phyloP scores from a whole-genome alignment of 2,113 vertebrate species.

The Chitala chitala region DNA sequence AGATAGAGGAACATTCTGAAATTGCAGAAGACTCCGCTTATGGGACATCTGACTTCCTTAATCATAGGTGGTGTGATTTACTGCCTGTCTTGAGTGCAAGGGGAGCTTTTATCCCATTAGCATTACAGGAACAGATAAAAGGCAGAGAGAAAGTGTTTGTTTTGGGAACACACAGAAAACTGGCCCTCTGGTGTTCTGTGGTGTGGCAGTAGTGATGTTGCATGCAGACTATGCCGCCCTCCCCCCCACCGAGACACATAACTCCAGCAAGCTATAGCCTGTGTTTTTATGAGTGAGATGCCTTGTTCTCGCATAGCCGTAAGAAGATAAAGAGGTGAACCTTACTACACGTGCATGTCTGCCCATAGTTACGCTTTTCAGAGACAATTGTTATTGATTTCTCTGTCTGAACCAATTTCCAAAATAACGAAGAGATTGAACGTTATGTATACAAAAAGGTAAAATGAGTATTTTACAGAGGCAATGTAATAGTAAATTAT shows the following conservation, averaged over 20 bases:
- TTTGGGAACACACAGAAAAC: constrained; percentile 19
- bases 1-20: not conserved
- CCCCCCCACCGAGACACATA: constrained; percentile 40
- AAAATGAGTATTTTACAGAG: too few species aligned
- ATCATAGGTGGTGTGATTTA: constrained; percentile 11
- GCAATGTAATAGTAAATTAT: too few species aligned
- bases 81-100: not conserved
- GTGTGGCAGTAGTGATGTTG: constrained; percentile 18
- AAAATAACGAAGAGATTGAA: too few species aligned
- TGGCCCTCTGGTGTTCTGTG: not conserved
- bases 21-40: not conserved
- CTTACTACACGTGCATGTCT: too few species aligned
- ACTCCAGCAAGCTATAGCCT: constrained; percentile 52
- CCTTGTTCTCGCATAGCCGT: too few species aligned
- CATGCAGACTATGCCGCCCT: constrained; percentile 27
- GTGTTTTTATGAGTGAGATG: too few species aligned
- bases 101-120: not conserved
- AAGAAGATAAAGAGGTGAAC: too few species aligned
- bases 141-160: constrained; percentile 11
- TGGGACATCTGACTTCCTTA: too few species aligned
- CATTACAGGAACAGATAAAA: constrained; percentile 8
- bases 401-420: too few species aligned
- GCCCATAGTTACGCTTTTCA: too few species aligned
- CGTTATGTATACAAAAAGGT: too few species aligned
- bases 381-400: too few species aligned